A percentile compares a stretch with the other conserved stretches of the same genome.
These are phyloP conservation scores for Nannoperca australis DNA, from an alignment of 2,797 vertebrate genomes.

Conservation along the genomic window DNA sequence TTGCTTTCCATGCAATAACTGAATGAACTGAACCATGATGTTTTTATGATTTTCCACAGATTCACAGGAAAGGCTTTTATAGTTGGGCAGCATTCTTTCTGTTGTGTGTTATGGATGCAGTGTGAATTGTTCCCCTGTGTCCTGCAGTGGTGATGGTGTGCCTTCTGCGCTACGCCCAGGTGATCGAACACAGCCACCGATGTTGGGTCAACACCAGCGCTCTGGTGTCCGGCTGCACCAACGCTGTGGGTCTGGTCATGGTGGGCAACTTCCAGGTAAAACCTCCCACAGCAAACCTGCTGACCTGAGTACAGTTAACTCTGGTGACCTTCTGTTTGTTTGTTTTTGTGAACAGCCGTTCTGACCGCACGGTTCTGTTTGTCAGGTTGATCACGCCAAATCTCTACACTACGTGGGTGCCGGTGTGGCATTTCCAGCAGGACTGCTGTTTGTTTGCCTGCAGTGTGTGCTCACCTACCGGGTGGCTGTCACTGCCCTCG, in stretches of 20 bases:
- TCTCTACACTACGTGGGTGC: constrained; percentile 93
- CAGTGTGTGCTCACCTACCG: constrained; percentile 93
- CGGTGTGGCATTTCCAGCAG: constrained; percentile 91
- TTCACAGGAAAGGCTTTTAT: background rate
- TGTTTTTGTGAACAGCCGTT: background rate
- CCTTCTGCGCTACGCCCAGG: constrained; percentile 92
- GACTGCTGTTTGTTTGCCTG: constrained; percentile 93
- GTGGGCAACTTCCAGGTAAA: constrained; percentile 95
- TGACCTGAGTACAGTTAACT: background rate
- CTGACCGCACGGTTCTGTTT: background rate
- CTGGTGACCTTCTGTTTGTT: background rate
- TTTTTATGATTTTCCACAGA: background rate
- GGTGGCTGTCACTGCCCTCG: constrained; percentile 87
- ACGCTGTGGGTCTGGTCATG: constrained; percentile 91
- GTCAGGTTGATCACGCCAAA: constrained; percentile 93
- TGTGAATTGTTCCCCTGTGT: background rate
- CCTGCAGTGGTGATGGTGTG: constrained; percentile 92
- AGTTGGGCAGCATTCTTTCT: background rate
- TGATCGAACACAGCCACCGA: constrained; percentile 91
- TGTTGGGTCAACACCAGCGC: constrained; percentile 93
- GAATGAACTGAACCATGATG: background rate
- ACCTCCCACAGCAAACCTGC: accelerated
- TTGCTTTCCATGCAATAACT: background rate
- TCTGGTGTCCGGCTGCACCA: constrained; percentile 91
- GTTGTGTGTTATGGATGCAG: background rate